Conservation (phyloP, 2,888 invertebrate species). For the Exephanes ischioxanthus region DNA sequence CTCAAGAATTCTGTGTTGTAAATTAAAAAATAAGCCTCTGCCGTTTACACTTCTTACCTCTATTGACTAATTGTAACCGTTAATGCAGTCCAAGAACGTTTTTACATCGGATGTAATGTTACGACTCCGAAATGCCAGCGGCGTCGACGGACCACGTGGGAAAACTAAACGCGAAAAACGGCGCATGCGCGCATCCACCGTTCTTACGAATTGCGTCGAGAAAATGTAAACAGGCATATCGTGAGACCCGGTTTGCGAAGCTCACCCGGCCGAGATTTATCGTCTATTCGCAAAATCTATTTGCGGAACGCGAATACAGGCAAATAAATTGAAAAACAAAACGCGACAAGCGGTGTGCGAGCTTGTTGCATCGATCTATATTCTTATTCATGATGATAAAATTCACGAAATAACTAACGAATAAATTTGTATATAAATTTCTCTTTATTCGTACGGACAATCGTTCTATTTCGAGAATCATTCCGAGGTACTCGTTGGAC, state of each 20-base stretch:
- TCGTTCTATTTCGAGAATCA: conserved; percentile 59
- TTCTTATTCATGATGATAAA: neutral
- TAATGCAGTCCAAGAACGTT: neutral
- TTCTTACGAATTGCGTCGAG: conserved; percentile 11
- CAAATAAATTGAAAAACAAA: conserved; percentile 8
- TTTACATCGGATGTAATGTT: neutral
- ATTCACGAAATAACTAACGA: conserved; percentile 31
- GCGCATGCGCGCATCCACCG: conserved; percentile 3
- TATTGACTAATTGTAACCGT: conserved; percentile 4
- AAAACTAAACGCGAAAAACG: conserved; percentile 1
- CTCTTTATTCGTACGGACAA: conserved; percentile 70
- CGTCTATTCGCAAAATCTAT: conserved; percentile 41
- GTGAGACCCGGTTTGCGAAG: neutral
- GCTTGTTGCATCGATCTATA: neutral
- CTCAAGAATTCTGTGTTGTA: neutral
- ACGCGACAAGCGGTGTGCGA: neutral
- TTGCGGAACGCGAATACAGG: conserved; percentile 24
- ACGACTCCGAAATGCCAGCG: neutral
- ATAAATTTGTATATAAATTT: conserved; percentile 68
- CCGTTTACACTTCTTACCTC: conserved; percentile 3
- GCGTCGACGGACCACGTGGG: conserved; percentile 41
- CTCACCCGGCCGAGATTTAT: conserved; percentile 20
- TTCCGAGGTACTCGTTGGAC: conserved; percentile 56
- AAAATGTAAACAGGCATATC: conserved; percentile 36
- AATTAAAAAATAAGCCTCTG: neutral